Evolutionary conservation across 2,797 vertebrate species (phyloP), one percentile per base, ranked within the genome.

Genomic region (Clarias platycephalus): DNA sequence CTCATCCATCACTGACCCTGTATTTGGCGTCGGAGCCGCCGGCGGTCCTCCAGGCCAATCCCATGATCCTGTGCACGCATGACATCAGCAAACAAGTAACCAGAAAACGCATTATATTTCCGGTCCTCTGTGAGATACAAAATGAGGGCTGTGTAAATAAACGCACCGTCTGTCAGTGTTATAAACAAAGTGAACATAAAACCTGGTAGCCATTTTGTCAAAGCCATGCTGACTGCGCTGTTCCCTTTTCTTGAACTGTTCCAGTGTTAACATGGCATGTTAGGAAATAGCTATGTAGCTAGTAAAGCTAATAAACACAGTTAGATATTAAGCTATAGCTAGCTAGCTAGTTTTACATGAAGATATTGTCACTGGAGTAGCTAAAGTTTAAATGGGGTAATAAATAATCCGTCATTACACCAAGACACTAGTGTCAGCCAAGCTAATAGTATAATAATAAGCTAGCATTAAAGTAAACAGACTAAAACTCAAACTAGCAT

Each of bases 1-100:
- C 64, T 83, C 72, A 81, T 85, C 76, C 80, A 68, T 87, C 84
- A 87, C 82, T 62, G 12, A 76, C 9, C 55, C 74, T 18, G 2
- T 53, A 55, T 90, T 93, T 93, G 94, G 94, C 93, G 89, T 91
- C 24, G 20, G 89, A 92, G 89, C 78, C 90, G 74, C 77, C 83
- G 18, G 82, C 72, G 83, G 77, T 74, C 88, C 87, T 57, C 83
- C 64, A 31, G 88, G 87, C 90, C 91, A 91, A 90, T 93, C 92
- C 90, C 92, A 87, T 87, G 86, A 85, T 92, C 90, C 89, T 87
- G 89, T 87, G 83, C 31, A 84, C 81, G 81, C 87, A 90, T 93
- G 93, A 94, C 93, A 89, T 93, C 92, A 64, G 67, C 31, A 22
- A 40, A 53, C 71, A n/a, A 26, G 40, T 53, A 53, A 34, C 55